Evolutionary conservation across 2,888 invertebrate species (phyloP).

Genomic region (Rhynchonema sp.): DNA sequence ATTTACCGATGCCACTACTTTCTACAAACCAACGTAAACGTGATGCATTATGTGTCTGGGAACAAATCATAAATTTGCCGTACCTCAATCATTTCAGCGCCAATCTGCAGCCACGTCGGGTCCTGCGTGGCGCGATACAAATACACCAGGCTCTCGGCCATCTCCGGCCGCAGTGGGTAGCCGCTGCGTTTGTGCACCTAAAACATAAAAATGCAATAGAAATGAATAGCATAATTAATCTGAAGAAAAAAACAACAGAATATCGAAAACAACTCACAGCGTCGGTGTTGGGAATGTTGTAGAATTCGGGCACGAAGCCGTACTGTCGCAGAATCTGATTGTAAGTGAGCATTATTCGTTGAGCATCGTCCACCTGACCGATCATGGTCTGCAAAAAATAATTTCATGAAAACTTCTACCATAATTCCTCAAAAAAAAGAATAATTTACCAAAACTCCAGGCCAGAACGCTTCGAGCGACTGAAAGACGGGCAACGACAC

Average conservation of each 20-base stretch:
- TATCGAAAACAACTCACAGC: too few species aligned
- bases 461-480: slow-evolving; percentile 94
- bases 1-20: too few species aligned
- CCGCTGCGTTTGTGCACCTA: slow-evolving; percentile 48
- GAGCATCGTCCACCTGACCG: slow-evolving; percentile 71
- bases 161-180: slow-evolving; percentile 84
- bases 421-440: background rate
- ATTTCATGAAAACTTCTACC: background rate
- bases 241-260: background rate
- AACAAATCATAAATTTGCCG: background rate
- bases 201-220: background rate
- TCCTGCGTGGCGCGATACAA: slow-evolving; percentile 82
- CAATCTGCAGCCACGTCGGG: slow-evolving; percentile 70
- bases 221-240: too few species aligned
- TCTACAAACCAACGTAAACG: too few species aligned
- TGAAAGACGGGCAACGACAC: slow-evolving; percentile 94
- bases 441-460: slow-evolving; percentile 52
- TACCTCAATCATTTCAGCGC: slow-evolving; percentile 62
- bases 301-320: slow-evolving; percentile 93
- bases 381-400: slow-evolving; percentile 30
- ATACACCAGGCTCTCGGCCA: slow-evolving; percentile 90
- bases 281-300: slow-evolving; percentile 54
- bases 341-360: slow-evolving; percentile 70
- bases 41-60: too few species aligned
- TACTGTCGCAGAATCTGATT: slow-evolving; percentile 90